Conservation (phyloP, 2,888 invertebrate species). For the Clistopyga incitator region DNA sequence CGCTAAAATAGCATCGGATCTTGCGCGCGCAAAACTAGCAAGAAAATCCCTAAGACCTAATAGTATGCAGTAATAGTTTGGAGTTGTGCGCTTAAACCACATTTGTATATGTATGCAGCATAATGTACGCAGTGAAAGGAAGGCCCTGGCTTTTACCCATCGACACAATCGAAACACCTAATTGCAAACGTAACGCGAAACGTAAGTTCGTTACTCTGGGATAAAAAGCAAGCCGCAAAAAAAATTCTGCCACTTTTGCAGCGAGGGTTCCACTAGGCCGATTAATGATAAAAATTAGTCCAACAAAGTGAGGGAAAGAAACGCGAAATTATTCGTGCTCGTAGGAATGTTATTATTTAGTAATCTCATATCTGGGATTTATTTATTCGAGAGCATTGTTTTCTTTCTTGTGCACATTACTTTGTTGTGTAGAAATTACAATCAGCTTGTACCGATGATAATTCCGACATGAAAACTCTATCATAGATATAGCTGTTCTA, state of each 20-base stretch:
- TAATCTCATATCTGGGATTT: too few species aligned
- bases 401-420: too few species aligned
- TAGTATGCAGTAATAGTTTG: neutral
- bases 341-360: too few species aligned
- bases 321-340: neutral
- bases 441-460: too few species aligned
- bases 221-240: neutral
- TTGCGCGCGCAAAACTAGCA: slow-evolving; percentile 5
- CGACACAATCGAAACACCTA: slow-evolving; percentile 31
- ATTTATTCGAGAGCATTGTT: too few species aligned
- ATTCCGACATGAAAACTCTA: too few species aligned
- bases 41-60: neutral
- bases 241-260: too few species aligned
- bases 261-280: too few species aligned
- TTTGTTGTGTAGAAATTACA: too few species aligned
- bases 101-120: slow-evolving; percentile 8
- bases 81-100: neutral
- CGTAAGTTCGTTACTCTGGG: slow-evolving; percentile 16
- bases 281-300: neutral
- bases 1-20: slow-evolving; percentile 18
- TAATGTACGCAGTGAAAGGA: slow-evolving; percentile 71
- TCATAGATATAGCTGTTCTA: too few species aligned
- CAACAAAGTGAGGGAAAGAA: neutral
- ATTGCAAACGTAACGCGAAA: slow-evolving; percentile 30
- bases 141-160: slow-evolving; percentile 35